Evolutionary conservation across 2,113 vertebrate species (phyloP).

Genomic region (Marmota flaviventris): DNA sequence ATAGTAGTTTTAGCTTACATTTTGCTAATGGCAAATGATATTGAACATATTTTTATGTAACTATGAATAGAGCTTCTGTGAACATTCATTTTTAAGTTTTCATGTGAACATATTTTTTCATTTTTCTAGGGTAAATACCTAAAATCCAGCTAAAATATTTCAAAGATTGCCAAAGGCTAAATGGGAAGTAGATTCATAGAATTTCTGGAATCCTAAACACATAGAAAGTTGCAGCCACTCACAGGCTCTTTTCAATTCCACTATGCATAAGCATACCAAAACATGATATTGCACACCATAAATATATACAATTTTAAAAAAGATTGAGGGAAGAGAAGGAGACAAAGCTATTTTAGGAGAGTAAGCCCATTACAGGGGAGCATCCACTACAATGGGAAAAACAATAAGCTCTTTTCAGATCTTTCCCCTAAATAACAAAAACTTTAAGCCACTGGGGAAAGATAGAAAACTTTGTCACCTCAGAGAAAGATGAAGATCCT

Average conservation of each 20-base stretch:
- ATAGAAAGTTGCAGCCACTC: neutral
- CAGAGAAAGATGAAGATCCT: neutral
- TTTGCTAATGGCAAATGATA: neutral
- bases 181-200: neutral
- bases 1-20: neutral
- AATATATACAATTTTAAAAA: neutral
- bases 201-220: neutral
- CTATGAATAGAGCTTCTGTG: neutral
- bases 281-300: neutral
- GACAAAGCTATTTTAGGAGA: neutral
- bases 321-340: neutral
- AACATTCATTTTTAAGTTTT: neutral
- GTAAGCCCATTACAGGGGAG: neutral
- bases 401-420: neutral
- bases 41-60: neutral
- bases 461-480: neutral
- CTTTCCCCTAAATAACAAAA: neutral
- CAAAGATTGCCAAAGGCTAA: neutral
- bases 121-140: neutral
- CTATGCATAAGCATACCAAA: neutral
- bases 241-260: neutral
- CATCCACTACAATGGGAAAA: neutral
- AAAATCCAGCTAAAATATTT: neutral
- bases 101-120: neutral
- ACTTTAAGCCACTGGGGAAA: neutral